Conservation (phyloP, 1,140 invertebrate species). For the Hesperophylax magnus region DNA sequence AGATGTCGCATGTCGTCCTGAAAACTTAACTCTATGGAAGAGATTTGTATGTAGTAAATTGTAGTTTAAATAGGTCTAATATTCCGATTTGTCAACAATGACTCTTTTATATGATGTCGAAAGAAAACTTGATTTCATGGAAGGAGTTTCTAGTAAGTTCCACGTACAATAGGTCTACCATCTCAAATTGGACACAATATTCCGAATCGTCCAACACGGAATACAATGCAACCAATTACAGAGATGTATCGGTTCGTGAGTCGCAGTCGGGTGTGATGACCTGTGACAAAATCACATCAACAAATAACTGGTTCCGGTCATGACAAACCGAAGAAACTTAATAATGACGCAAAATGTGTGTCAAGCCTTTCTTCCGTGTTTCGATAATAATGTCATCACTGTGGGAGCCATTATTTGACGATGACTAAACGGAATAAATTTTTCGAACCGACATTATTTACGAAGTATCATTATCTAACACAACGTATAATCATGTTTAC, state of each 20-base stretch:
- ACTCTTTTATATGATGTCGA: too few relatives aligned
- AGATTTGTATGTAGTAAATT: too few relatives aligned
- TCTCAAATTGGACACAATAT: too few relatives aligned
- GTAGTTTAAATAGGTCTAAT: too few relatives aligned
- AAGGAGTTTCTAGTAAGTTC: too few relatives aligned
- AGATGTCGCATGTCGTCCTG: too few relatives aligned
- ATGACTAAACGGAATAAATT: background rate
- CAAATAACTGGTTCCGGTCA: background rate
- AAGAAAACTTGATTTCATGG: too few relatives aligned
- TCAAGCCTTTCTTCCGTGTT: constrained; percentile 3
- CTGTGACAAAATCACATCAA: background rate
- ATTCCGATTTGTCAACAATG: too few relatives aligned
- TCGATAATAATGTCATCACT: background rate
- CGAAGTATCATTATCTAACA: background rate
- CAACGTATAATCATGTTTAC: background rate
- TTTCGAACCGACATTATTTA: background rate
- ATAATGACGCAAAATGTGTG: background rate
- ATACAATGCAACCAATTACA: background rate
- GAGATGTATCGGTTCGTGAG: constrained; percentile 2
- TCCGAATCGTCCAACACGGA: too few relatives aligned
- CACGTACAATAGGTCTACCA: too few relatives aligned
- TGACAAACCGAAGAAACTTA: background rate
- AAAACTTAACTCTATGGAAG: too few relatives aligned
- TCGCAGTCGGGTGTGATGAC: background rate
- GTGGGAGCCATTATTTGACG: background rate